These are phyloP conservation scores for Gobio occitaniae DNA, from an alignment of 2,797 vertebrate genomes.

Conservation along the genomic window DNA sequence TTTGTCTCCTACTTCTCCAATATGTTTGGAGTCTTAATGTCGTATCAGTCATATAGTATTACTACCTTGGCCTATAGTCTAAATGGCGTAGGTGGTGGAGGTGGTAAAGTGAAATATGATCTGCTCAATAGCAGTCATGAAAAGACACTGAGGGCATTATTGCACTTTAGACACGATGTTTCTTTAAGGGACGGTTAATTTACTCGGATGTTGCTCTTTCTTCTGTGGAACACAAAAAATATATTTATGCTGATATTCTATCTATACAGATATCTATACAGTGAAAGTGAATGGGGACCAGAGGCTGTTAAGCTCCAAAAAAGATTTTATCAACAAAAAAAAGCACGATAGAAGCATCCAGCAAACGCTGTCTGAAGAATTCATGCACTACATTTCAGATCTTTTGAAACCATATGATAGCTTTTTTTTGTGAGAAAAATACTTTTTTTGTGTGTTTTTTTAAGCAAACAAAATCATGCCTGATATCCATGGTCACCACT, in stretches of 20 bases:
- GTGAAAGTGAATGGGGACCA: background rate
- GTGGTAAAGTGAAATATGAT: background rate
- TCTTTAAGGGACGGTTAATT: background rate
- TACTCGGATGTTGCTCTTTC: background rate
- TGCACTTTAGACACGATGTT: background rate
- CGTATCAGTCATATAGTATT: background rate
- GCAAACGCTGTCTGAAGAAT: background rate
- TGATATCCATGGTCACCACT: background rate
- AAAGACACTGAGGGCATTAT: background rate
- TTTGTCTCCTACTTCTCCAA: background rate
- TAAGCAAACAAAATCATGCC: background rate
- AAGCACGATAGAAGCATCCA: background rate
- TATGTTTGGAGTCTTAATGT: background rate
- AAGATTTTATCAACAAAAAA: background rate
- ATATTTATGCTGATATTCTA: background rate
- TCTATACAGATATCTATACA: background rate
- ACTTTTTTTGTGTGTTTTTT: background rate
- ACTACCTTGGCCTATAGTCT: background rate
- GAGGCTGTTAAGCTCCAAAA: background rate
- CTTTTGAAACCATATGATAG: background rate
- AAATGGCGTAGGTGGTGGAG: background rate
- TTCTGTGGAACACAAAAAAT: background rate
- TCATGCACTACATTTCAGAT: background rate
- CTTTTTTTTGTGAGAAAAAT: background rate
- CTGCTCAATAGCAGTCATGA: background rate